Base-by-base conservation (phyloP, 1,140 invertebrate species). In the Marisa cornuarietis region DNA sequence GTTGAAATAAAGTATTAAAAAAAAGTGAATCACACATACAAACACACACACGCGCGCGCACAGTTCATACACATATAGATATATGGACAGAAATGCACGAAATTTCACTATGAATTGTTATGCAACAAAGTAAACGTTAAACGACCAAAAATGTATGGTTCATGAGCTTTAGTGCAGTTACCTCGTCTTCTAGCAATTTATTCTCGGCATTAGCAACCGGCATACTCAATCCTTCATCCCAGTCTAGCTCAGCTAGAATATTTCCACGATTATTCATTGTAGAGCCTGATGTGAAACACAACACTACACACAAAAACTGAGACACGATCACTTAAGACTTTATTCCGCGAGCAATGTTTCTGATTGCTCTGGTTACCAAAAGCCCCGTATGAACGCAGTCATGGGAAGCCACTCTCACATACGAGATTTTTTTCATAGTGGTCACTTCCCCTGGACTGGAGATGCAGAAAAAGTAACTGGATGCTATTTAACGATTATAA, bases 181-280 rank as follows among this genome's bases (percentile, higher is more conserved):
- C 90, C 83, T 87, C 82, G 71, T 90, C 87, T 84, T 91, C 90
- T 22, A 91, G 82, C 24, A 74, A 24, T 73, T 91, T 91, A 79
- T 91, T 91, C 80, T 91, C 88, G 71, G 83, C 82, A 83, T 91
- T 91, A n/a, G 91, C 91, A 13, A 91, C 90, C 22, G 90, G 90
- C 85, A 91, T 89, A 51, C 89, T 87, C 63, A 91, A 83, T 18
- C 90, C 90, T 84, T 91, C 90, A 79, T 91, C 90, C 88, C 89
- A 90, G 83, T 89, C 88, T 83, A 90, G 83, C 80, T 89, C 88
- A 61, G 83, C 86, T 52, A 90, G 81, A 68, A 90, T 85, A 76
- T 76, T 86, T 42, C 81, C 83, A 66, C 85, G 75, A 62, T 75
- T 78, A 81, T 83, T 88, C 85, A 87, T 88, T 80, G 83, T 86